Conservation (phyloP, 2,888 invertebrate genomes). For the Blastobasis lacticolella region DNA sequence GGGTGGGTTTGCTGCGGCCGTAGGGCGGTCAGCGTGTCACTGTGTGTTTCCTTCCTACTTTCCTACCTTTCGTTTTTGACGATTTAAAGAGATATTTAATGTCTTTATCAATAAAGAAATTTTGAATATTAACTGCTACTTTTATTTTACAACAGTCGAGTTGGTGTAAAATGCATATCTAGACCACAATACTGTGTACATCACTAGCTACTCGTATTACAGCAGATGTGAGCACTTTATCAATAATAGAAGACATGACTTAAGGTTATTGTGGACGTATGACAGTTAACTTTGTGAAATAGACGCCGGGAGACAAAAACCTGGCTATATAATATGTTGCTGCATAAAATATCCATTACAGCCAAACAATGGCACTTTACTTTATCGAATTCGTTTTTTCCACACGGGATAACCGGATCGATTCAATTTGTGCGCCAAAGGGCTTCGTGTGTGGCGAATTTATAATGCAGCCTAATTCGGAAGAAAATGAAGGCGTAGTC, state of each 20-base stretch:
- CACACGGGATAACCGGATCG: slow-evolving; percentile 26
- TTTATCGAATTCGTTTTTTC: slow-evolving; percentile 25
- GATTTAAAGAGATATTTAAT: too few species aligned
- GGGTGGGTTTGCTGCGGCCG: too few species aligned
- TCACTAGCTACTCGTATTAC: too few species aligned
- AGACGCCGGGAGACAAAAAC: slow-evolving; percentile 23
- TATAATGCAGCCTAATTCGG: slow-evolving; percentile 1
- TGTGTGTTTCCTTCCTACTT: too few species aligned
- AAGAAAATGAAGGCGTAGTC: too few species aligned
- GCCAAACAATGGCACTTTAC: slow-evolving; percentile 28
- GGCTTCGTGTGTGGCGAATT: slow-evolving; percentile 16
- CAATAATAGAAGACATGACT: slow-evolving; percentile 8
- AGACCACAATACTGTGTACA: too few species aligned
- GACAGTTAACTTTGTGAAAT: slow-evolving; percentile 25
- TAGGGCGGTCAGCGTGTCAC: too few species aligned
- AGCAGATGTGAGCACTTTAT: neutral
- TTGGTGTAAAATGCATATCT: too few species aligned
- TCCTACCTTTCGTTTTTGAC: too few species aligned
- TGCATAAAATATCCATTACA: slow-evolving; percentile 37
- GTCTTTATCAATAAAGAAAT: too few species aligned
- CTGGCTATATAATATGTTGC: slow-evolving; percentile 14
- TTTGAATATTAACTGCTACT: too few species aligned
- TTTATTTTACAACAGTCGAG: too few species aligned
- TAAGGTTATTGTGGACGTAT: slow-evolving; percentile 21
- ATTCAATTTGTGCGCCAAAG: slow-evolving; percentile 18